Percentiles rank a stretch among this genome's conserved stretches.
These are phyloP conservation scores for Melopsittacus undulatus DNA, from an alignment of 2,797 vertebrate genomes.

Conservation along the genomic window DNA sequence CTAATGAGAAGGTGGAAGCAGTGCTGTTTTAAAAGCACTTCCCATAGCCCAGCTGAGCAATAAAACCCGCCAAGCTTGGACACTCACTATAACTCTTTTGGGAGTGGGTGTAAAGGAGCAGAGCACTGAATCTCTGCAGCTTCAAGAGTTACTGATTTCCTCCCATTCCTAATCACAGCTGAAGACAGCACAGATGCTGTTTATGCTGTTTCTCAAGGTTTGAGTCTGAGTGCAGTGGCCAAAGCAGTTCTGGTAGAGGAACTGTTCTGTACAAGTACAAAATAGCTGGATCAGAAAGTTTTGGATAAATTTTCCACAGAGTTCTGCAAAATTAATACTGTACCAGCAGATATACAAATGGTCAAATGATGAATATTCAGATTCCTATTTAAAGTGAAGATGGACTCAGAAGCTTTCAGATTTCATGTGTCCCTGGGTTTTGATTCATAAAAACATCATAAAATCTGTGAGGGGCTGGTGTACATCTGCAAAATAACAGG, in stretches of 20 bases:
- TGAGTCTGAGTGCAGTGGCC: neutral
- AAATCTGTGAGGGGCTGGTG: neutral
- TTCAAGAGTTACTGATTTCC: neutral
- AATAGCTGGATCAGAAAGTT: neutral
- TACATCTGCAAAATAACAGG: neutral
- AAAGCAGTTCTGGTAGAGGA: neutral
- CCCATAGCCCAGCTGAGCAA: neutral
- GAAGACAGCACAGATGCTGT: neutral
- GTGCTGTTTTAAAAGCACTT: neutral
- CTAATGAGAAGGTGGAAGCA: neutral
- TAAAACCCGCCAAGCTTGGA: neutral
- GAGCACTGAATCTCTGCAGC: neutral
- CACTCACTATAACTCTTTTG: neutral
- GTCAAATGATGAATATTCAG: neutral
- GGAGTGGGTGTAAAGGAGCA: neutral
- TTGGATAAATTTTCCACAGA: neutral
- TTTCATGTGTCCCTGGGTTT: neutral
- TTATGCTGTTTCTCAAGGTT: neutral
- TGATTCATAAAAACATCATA: neutral
- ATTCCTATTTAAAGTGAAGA: neutral
- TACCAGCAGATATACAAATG: neutral
- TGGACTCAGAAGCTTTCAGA: neutral
- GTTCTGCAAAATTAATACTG: neutral
- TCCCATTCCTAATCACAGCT: neutral
- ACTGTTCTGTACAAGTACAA: neutral